Percentiles rank a stretch among this genome's conserved stretches.
These are phyloP conservation scores for Anser brachyrhynchus DNA, from an alignment of 2,113 vertebrate genomes.

Conservation along the genomic window DNA sequence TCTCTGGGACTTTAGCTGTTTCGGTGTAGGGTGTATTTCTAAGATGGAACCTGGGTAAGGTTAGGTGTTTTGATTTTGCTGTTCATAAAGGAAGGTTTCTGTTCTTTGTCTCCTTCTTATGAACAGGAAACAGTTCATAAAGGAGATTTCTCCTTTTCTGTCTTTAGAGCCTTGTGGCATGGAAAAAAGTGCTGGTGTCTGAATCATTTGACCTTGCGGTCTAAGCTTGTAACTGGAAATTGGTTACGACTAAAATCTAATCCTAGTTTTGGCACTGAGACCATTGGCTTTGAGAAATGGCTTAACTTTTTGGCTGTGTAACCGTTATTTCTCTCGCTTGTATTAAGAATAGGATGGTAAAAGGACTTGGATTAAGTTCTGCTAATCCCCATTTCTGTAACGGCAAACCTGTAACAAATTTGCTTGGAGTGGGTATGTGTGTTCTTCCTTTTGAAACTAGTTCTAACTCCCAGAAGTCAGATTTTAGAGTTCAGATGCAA, in stretches of 20 bases:
- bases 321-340: neutral
- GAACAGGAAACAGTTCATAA: neutral
- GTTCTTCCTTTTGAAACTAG: neutral
- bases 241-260: conserved; percentile 2
- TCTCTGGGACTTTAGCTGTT: accelerated
- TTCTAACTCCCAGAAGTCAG: neutral
- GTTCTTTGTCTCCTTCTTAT: neutral
- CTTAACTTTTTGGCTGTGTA: neutral
- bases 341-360: neutral
- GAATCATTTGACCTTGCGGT: neutral
- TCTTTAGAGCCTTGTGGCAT: neutral
- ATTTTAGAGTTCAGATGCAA: neutral
- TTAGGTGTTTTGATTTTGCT: neutral
- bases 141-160: neutral
- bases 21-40: neutral
- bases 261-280: neutral
- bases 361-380: neutral
- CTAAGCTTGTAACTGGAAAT: conserved; percentile 16
- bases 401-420: neutral
- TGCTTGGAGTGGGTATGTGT: neutral
- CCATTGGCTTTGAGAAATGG: neutral
- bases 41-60: neutral
- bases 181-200: neutral
- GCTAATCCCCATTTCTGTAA: neutral
- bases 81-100: neutral